These are phyloP conservation scores for Sebastes iracundus DNA, from an alignment of 2,797 vertebrate species.

Conservation along the genomic window DNA sequence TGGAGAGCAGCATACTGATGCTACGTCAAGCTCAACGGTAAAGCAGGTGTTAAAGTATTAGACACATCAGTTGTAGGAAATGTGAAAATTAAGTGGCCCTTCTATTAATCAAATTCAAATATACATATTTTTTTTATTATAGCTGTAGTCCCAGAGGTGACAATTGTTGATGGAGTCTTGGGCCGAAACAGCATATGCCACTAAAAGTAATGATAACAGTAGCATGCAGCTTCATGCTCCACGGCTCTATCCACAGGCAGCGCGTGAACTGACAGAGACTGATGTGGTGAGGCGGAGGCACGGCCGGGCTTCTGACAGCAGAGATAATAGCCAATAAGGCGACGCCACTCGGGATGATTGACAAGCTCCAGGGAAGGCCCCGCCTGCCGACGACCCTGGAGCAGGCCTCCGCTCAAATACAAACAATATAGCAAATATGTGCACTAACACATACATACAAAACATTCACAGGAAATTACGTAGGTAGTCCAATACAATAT, in stretches of 20 bases:
- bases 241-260: constrained; percentile 48
- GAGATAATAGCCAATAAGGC: constrained; percentile 97
- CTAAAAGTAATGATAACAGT: constrained; percentile 52
- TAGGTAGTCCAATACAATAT: neutral
- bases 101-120: neutral
- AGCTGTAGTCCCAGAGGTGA: neutral
- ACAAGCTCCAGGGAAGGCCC: constrained; percentile 85
- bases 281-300: constrained; percentile 68
- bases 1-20: neutral
- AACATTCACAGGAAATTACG: neutral
- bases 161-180: constrained; percentile 23
- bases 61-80: neutral
- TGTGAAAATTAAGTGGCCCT: neutral
- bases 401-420: constrained; percentile 11
- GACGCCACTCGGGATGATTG: constrained; percentile 89
- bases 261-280: constrained; percentile 72
- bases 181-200: constrained; percentile 14
- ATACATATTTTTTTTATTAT: neutral
- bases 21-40: neutral
- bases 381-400: constrained; percentile 71
- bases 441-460: neutral
- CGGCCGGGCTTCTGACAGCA: constrained; percentile 78
- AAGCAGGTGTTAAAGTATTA: neutral
- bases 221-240: constrained; percentile 51
- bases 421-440: neutral